These are phyloP conservation scores for Psix sp. DNA, from an alignment of 1,140 invertebrate species.

Conservation along the genomic window DNA sequence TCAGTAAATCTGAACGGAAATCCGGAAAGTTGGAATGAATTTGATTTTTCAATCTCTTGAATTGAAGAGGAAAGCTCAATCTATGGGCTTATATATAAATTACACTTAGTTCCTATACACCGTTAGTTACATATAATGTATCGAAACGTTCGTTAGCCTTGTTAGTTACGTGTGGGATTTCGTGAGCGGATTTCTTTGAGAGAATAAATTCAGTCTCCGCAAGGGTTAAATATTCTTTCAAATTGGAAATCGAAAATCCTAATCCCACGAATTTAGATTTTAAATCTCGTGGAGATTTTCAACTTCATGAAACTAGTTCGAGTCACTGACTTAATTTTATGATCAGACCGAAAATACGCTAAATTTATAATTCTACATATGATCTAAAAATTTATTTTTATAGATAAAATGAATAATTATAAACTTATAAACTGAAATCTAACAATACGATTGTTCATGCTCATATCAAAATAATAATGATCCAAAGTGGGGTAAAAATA, in stretches of 20 bases:
- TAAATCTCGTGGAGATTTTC: slow-evolving; percentile 16
- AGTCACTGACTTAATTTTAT: slow-evolving; percentile 25
- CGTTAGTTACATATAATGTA: slow-evolving; percentile 44
- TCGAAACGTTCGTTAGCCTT: slow-evolving; percentile 45
- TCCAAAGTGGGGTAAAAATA: too few relatives aligned
- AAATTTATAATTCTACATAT: too few relatives aligned
- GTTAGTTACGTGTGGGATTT: slow-evolving; percentile 44
- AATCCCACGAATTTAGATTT: slow-evolving; percentile 15
- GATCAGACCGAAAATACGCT: too few relatives aligned
- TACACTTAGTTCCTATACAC: slow-evolving; percentile 11
- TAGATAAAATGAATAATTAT: background rate
- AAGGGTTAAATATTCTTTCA: slow-evolving; percentile 37
- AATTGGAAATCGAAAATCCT: slow-evolving; percentile 34
- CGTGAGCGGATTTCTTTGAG: slow-evolving; percentile 42
- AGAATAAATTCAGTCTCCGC: slow-evolving; percentile 39
- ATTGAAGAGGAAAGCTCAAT: too few relatives aligned
- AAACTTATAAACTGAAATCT: background rate
- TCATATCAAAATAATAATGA: too few relatives aligned
- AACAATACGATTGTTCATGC: too few relatives aligned
- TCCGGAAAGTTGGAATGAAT: too few relatives aligned
- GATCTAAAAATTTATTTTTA: too few relatives aligned
- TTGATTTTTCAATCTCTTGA: too few relatives aligned
- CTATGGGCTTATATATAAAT: too few relatives aligned
- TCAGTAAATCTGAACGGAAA: too few relatives aligned
- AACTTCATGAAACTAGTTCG: slow-evolving; percentile 13